Evolutionary conservation across 1,140 invertebrate species (phyloP).

Genomic region (Chrysomallon squamiferum): DNA sequence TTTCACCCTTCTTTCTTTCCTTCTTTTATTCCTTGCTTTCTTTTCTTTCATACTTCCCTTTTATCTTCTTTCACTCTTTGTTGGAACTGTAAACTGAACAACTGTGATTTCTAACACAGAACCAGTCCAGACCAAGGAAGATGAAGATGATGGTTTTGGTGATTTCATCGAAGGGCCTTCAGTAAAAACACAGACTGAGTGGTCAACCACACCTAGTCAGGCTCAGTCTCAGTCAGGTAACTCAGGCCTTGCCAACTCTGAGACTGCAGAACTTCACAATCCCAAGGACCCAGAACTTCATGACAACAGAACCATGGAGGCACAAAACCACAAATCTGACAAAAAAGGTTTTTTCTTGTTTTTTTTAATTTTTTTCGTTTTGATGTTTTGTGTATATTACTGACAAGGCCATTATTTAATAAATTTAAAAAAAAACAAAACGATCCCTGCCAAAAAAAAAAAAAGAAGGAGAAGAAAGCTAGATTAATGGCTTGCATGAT

Average conservation of each 20-base stretch:
- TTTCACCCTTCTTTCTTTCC: too few relatives aligned
- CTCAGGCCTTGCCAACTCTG: not conserved
- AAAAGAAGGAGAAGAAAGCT: too few relatives aligned
- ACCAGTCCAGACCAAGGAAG: slow-evolving; percentile 2
- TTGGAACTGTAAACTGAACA: too few relatives aligned
- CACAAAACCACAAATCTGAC: not conserved
- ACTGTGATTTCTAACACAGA: not conserved
- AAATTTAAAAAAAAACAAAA: too few relatives aligned
- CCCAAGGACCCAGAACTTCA: slow-evolving; percentile 21
- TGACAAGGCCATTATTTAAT: too few relatives aligned
- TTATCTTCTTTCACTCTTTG: too few relatives aligned
- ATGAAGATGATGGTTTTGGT: slow-evolving; percentile 45
- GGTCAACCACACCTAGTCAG: not conserved
- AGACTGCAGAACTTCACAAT: not conserved
- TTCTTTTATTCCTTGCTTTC: too few relatives aligned
- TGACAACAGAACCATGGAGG: not conserved
- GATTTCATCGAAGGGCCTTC: slow-evolving; percentile 49
- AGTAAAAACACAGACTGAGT: not conserved
- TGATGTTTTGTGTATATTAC: too few relatives aligned
- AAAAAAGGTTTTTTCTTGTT: slow-evolving; percentile 4
- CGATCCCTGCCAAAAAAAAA: too few relatives aligned
- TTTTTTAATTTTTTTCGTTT: too few relatives aligned
- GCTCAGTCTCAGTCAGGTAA: not conserved
- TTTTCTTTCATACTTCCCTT: too few relatives aligned
- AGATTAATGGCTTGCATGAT: too few relatives aligned